These are phyloP conservation scores for Archilochus colubris DNA, from an alignment of 2,113 vertebrate species.

Conservation along the genomic window DNA sequence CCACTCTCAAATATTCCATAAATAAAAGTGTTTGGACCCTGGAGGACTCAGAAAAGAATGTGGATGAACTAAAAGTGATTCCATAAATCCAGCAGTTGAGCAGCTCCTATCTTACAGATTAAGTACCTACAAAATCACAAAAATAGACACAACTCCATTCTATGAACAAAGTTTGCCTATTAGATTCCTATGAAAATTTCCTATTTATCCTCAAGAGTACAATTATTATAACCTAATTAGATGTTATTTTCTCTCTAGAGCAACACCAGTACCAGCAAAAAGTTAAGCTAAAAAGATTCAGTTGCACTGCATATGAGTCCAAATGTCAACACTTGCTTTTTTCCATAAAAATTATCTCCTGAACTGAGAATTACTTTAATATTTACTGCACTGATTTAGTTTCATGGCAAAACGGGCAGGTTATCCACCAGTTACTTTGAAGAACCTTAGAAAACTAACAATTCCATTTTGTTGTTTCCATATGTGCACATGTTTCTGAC, in stretches of 20 bases:
- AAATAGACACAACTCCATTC: neutral
- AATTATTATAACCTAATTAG: neutral
- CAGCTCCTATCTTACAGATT: neutral
- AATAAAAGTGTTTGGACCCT: neutral
- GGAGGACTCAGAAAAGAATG: neutral
- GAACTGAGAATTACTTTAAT: neutral
- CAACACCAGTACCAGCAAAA: neutral
- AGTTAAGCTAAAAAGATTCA: neutral
- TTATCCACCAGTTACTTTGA: neutral
- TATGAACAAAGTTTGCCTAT: neutral
- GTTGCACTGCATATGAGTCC: neutral
- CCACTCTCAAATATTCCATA: neutral
- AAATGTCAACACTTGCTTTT: neutral
- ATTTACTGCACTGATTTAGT: neutral
- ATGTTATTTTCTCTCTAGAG: neutral
- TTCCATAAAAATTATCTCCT: neutral
- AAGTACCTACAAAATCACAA: neutral
- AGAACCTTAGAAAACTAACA: neutral
- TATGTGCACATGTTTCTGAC: neutral
- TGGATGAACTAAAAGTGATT: neutral
- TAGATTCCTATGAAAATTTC: neutral
- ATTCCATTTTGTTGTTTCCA: neutral
- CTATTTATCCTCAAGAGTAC: neutral
- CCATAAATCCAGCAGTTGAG: neutral
- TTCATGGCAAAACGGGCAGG: neutral